Evolutionary conservation across 2,888 invertebrate species (phyloP).

Genomic region (Sclerodermus sp.): DNA sequence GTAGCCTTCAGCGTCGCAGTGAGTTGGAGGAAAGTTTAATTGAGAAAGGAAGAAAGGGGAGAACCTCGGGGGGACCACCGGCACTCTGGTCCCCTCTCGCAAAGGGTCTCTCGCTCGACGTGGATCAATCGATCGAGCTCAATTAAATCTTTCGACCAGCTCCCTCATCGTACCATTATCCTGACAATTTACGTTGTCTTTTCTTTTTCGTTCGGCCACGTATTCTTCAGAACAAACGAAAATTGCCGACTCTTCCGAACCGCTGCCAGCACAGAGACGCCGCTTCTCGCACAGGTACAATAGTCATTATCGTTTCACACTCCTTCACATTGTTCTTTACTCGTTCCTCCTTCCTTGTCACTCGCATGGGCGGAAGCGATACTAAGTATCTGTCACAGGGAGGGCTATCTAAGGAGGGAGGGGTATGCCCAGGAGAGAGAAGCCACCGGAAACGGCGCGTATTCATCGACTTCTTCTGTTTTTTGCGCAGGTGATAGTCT

Average conservation of each 20-base stretch:
- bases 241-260: conserved; percentile 57
- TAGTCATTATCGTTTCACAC: conserved; percentile 37
- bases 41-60: no score
- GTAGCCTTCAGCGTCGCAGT: no score
- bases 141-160: no score
- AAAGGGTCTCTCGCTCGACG: no score
- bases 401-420: no score
- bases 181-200: conserved; percentile 49
- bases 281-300: conserved; percentile 58
- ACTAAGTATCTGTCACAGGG: no score
- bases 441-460: no score
- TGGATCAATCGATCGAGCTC: not conserved
- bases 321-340: not conserved
- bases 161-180: conserved; percentile 28
- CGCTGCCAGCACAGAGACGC: conserved; percentile 58
- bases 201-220: conserved; percentile 54
- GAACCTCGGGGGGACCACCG: no score
- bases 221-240: conserved; percentile 57
- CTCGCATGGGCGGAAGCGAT: not conserved
- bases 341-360: not conserved
- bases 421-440: no score
- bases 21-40: no score
- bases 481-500: conserved; percentile 63
- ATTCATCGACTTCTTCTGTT: no score
- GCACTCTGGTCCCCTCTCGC: no score